phyloP scores from a whole-genome alignment of 2,113 vertebrate genomes.

The Hypanus sabinus region DNA sequence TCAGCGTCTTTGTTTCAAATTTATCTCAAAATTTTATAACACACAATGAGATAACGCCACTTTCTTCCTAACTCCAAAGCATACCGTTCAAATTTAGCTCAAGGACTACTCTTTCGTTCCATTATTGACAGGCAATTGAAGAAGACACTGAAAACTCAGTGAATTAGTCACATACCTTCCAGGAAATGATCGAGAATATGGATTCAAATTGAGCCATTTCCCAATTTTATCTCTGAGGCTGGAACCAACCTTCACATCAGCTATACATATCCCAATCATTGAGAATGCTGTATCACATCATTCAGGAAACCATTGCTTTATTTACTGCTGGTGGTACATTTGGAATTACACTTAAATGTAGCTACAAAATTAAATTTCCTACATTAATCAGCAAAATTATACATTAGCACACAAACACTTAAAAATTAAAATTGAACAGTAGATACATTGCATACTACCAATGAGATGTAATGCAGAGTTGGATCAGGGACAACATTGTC shows the following conservation, averaged over 20 bases:
- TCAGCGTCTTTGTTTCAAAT: neutral
- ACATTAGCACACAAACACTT: neutral
- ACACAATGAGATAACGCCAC: neutral
- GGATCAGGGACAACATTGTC: neutral
- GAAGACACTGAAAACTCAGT: neutral
- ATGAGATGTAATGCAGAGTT: neutral
- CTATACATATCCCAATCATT: neutral
- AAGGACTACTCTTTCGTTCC: too few relatives aligned
- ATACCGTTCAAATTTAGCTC: too few relatives aligned
- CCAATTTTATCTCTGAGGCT: neutral
- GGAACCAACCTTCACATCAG: neutral
- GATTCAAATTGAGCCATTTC: neutral
- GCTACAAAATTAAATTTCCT: neutral
- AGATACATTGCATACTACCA: neutral
- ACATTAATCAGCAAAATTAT: neutral
- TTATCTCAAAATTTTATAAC: neutral
- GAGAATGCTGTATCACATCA: neutral
- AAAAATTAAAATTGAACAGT: neutral
- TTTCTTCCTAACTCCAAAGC: too few relatives aligned
- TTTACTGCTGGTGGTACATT: neutral
- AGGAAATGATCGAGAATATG: neutral
- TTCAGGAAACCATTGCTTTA: neutral
- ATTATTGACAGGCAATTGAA: neutral
- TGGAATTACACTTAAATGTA: neutral
- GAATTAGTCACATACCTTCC: neutral